A percentile compares a stretch with the other conserved stretches of the same genome.
These are phyloP conservation scores for Heliconius congener DNA, from an alignment of 1,140 invertebrate genomes.

Conservation along the genomic window DNA sequence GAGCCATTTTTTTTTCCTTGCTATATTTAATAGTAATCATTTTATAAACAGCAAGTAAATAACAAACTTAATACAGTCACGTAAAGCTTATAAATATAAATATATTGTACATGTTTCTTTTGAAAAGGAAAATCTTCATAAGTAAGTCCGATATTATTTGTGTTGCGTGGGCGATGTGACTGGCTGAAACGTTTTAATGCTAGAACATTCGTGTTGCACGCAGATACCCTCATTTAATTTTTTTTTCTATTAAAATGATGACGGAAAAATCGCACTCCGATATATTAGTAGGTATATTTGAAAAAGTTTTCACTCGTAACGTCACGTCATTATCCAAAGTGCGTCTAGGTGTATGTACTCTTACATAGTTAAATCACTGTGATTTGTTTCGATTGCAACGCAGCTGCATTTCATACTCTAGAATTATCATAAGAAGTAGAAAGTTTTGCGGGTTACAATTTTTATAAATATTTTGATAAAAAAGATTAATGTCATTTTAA, in stretches of 20 bases:
- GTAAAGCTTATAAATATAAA: constrained; percentile 40
- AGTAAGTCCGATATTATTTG: constrained; percentile 50
- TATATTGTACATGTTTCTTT: constrained; percentile 35
- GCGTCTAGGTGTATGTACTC: background rate
- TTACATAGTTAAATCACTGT: background rate
- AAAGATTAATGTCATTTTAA: background rate
- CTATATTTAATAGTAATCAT: background rate
- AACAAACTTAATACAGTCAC: constrained; percentile 34
- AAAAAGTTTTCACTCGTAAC: background rate
- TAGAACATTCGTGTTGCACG: constrained; percentile 64
- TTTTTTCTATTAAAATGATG: background rate
- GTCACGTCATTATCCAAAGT: constrained; percentile 2
- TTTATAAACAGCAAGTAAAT: constrained; percentile 20
- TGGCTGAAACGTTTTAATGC: constrained; percentile 51
- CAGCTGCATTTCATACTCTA: background rate
- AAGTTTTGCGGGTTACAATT: background rate
- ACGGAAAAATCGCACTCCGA: background rate
- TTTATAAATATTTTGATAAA: background rate
- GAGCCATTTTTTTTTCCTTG: background rate
- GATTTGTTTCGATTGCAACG: background rate
- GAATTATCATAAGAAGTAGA: background rate
- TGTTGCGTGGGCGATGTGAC: constrained; percentile 58
- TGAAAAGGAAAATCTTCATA: constrained; percentile 48
- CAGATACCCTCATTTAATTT: constrained; percentile 48
- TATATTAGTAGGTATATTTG: constrained; percentile 2